These are phyloP conservation scores for Heterochromis multidens DNA, from an alignment of 2,113 vertebrate species.

Conservation along the genomic window DNA sequence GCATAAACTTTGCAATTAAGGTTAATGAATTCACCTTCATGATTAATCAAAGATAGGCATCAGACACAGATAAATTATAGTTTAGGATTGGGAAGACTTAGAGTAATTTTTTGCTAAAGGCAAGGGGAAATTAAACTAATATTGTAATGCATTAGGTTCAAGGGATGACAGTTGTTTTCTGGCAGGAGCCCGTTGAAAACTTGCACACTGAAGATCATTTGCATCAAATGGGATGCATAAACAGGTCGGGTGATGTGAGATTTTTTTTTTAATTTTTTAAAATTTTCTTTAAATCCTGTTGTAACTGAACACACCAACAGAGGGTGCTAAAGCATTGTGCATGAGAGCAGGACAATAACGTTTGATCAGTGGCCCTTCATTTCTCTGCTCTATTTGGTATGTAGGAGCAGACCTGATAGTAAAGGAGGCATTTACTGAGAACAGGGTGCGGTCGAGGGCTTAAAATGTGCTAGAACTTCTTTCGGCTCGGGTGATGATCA, in stretches of 20 bases:
- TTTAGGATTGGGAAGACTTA: neutral
- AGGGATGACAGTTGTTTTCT: constrained; percentile 10
- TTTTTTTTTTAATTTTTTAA: neutral
- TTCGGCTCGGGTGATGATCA: constrained; percentile 13
- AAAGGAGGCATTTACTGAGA: constrained; percentile 55
- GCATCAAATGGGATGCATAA: neutral
- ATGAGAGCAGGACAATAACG: constrained; percentile 19
- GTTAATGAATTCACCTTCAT: constrained; percentile 47
- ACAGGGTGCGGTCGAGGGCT: constrained; percentile 46
- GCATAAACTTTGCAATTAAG: constrained; percentile 51
- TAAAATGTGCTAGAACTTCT: constrained; percentile 29
- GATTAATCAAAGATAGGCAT: constrained; percentile 55
- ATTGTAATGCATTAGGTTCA: constrained; percentile 15
- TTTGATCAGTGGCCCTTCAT: constrained; percentile 46
- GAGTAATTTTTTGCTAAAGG: constrained; percentile 10
- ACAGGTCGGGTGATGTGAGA: neutral
- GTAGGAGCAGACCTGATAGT: constrained; percentile 35
- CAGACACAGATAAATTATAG: constrained; percentile 32
- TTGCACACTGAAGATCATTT: neutral
- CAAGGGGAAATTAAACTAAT: constrained; percentile 39
- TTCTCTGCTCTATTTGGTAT: constrained; percentile 50
- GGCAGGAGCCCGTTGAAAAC: constrained; percentile 20
- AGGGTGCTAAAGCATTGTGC: constrained; percentile 54
- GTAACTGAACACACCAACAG: constrained; percentile 19
- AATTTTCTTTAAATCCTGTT: neutral